Evolutionary conservation across 1,140 invertebrate genomes (phyloP), one percentile per base, ranked within the genome.

Genomic region (Pemphigus obesinymphae): DNA sequence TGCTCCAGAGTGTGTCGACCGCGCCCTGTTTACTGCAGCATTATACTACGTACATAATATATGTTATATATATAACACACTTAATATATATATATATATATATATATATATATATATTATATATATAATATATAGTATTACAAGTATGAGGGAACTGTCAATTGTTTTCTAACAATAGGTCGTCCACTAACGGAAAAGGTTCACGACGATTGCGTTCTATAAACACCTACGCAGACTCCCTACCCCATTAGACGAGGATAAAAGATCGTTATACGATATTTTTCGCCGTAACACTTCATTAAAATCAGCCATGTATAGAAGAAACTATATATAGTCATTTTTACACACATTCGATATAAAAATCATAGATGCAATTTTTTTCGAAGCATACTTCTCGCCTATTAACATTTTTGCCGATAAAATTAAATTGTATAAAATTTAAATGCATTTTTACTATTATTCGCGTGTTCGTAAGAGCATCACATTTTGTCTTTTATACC

Each of bases 141-240:
- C n/a, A n/a, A n/a, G 48, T 43, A 43, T n/a, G 23, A 78, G 76
- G 23, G 43, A 63, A 80, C 76, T 61, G 76, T 80, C 55, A 61
- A 78, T 78, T 78, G 75, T 78, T 40, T 78, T 63, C 53, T 45
- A 78, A 78, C 75, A 78, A 63, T 80, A 31, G 76, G 37, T 63
- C 55, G 23, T 63, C 43, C 17, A 7, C 26, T 13, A 23, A 72
- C 43, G 26, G 70, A 48, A 48, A 72, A 48, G 26, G 43, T 72
- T 29, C 26, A 72, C 4, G 10, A 48, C 43, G 26, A 73, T 48
- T 50, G 70, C 45, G n/a, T 50, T 73, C 26, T 34, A 31, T 20
- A 29, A 72, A 70, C 68, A 29, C 68, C 15, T 20, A 72, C 40
- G n/a, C 2, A 0, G 17, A 43, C 66, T 43, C 23, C 40, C 23